Evolutionary conservation across 2,888 invertebrate species (phyloP), one percentile per base, ranked within the genome.

Genomic region (Seira ritae): DNA sequence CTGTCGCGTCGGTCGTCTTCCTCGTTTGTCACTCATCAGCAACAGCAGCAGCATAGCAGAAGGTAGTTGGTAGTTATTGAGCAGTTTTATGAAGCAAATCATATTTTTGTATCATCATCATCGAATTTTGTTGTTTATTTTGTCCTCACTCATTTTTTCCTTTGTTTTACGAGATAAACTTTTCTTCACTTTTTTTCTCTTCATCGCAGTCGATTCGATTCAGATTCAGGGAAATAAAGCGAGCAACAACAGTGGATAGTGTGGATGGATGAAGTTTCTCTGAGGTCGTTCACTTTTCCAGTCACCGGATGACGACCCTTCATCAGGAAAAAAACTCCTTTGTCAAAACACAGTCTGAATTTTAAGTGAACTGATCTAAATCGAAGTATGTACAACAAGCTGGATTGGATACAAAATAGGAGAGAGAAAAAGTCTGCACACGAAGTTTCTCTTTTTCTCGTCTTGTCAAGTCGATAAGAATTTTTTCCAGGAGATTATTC

Each of bases 131-230:
- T 42, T 42, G 46, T 15, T 42, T 10, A 42, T 10, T n/a, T 12
- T 60, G 23, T 23, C 24, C 12, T 67, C 10, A 65, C 20, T 65
- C 19, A 19, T 24, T 19, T 12, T 17, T 20, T 65, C 19, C 20
- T 65, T 65, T 20, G 19, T 20, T 20, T 67, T 67, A 67, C 8
- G 67, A 24, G 60, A 19, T 17, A 22, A 62, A 62, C 65, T 73
- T 65, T 70, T 70, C 12, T 23, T 72, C 20, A 73, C 22, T 10
- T 15, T 37, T 73, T 65, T 70, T 70, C 12, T 23, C 60, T 12
- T 62, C 22, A 3, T 15, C 22, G 10, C 23, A 22, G 8, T 20
- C 65, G 15, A 20, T 22, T 1, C 20, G 20, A 12, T 46, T 46
- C 12, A 46, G 12, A 46, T 10, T n/a, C 50, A 31, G 6, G 17